Evolutionary conservation across 2,113 vertebrate genomes (phyloP), one percentile per base, ranked within the genome.

Genomic region (Hemiprocne comata): DNA sequence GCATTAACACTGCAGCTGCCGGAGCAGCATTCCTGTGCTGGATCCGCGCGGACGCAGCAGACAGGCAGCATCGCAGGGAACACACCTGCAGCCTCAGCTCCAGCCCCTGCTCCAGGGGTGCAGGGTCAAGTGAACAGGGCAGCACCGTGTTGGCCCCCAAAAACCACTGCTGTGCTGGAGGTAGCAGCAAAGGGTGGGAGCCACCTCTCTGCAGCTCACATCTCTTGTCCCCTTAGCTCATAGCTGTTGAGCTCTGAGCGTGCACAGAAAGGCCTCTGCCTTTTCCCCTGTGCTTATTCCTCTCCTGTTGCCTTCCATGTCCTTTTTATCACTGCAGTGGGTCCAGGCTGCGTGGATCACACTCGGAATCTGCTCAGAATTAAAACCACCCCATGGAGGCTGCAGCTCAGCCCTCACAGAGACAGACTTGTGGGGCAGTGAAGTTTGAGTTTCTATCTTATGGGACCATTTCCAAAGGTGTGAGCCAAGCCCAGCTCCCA

Each of bases 21-120:
- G 4, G 75, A 94, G 51, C 1, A 0, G n/a, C 0, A 0, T 69
- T 70, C 19, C 61, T 0, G 0, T 13, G 13, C 34, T 44, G 44
- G 57, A 33, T 80, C 78, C 3, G 0, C 9, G 31, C 93, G 89
- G 55, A 70, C 55, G 13, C 0, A 1, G 51, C 40, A 62, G 48
- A 53, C 34, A 0, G 0, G 72, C 40, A 53, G 72, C 17, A 1
- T 18, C 2, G 0, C 1, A 7, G 29, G 36, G 24, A 87, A 38
- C 1, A 1, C 46, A 34, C 24, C 73, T 53, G n/a, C 86, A 87
- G 53, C 53, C 33, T 62, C 3, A 0, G 44, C 74, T 66, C 70
- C 57, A 71, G 50, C 94, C 50, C 42, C 61, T 23, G 36, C 50
- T 40, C 28, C 1, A 1, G n/a, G 25, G 40, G 33, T 46, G 19